These are phyloP conservation scores for Trachythela sp. DNA, from an alignment of 64 coral and sea anemone genomes.

Conservation along the genomic window DNA sequence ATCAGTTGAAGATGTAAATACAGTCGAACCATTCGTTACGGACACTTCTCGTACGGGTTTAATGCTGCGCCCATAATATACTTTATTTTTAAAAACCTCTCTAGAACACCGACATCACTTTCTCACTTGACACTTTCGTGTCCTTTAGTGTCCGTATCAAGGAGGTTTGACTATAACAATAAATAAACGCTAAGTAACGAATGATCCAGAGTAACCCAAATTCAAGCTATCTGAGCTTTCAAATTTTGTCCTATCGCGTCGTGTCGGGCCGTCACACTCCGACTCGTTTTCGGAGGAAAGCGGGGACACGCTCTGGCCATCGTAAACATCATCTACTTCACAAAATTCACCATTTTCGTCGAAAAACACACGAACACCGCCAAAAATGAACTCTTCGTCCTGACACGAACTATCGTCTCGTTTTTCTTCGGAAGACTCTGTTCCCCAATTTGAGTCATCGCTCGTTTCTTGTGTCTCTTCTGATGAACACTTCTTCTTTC, in stretches of 20 bases:
- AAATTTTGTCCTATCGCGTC: neutral
- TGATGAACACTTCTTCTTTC: neutral
- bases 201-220: neutral
- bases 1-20: too few species aligned
- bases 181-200: neutral
- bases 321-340: neutral
- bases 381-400: neutral
- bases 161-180: too few species aligned
- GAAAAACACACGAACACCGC: conserved; percentile 7
- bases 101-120: too few species aligned
- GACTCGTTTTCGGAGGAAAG: neutral
- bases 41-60: too few species aligned
- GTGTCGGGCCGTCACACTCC: neutral
- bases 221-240: conserved; percentile 6
- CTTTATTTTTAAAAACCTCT: too few species aligned
- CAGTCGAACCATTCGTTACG: too few species aligned
- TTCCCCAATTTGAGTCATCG: neutral
- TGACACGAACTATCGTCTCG: neutral
- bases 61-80: too few species aligned
- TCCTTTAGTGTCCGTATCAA: too few species aligned
- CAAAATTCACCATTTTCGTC: neutral
- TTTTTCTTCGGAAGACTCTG: neutral
- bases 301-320: neutral
- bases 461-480: neutral
- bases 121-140: too few species aligned